Evolutionary conservation across 2,797 vertebrate species (phyloP), one percentile per base, ranked within the genome.

Genomic region (Catharus ustulatus): DNA sequence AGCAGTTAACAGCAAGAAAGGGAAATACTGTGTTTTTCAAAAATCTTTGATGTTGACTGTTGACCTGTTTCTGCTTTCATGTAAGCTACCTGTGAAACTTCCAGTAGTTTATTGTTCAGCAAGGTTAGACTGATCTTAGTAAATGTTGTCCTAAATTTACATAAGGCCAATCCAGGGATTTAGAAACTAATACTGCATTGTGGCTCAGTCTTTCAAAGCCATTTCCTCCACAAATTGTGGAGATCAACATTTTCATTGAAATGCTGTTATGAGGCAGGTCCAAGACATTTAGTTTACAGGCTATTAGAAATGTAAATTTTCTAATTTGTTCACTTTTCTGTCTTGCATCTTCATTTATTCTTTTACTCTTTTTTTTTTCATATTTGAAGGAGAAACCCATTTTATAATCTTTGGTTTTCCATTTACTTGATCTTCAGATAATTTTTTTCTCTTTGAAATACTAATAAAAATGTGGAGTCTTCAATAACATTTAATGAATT

Each of bases 361-460:
- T 62, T 68, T 90, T 49, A 22, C 24, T 63, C 24, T 68, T 38
- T 45, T 71, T 11, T 15, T 71, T 11, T 15, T 54, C 11, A 34
- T 81, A 32, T 66, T 64, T 21, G 49, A 61, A 78, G 36, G 43
- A 95, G 61, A 73, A 88, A 68, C 68, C 12, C 6, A 5, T 96
- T 95, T 95, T 77, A 69, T 74, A 85, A 46, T 40, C 10, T 22
- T 52, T 79, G 5, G 29, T 43, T 61, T 79, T 67, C 61, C 58
- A 9, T 51, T 51, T 72, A 80, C 48, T 63, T 82, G 29, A 57
- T 46, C 32, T 76, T 46, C 63, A 57, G 45, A 75, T n/a, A 77
- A 38, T 72, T 92, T 88, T 27, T 95, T 92, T 95, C 51, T 80
- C 81, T 92, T 82, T 93, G 78, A 91, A 93, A 80, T 75, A 8